Conservation (phyloP, 2,888 invertebrate genomes). For the Plemyria rubiginata region DNA sequence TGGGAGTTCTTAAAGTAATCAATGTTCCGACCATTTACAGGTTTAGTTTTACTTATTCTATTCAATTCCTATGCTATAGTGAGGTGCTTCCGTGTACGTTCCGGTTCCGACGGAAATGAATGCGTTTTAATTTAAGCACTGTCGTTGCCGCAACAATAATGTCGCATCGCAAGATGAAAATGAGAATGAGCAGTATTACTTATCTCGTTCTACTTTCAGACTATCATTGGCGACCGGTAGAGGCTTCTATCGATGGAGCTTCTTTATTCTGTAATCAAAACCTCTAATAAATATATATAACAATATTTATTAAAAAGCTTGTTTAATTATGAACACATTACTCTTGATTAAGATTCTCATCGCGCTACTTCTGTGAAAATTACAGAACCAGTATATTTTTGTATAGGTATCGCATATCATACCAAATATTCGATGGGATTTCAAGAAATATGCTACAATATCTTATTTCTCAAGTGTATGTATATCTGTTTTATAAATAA, state of each 20-base stretch:
- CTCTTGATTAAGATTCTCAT: too few relatives aligned
- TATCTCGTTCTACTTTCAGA: conserved; percentile 19
- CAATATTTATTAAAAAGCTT: too few relatives aligned
- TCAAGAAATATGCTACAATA: too few relatives aligned
- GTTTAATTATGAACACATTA: too few relatives aligned
- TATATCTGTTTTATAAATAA: too few relatives aligned
- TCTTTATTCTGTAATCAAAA: conserved; percentile 27
- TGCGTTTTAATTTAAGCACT: conserved; percentile 55
- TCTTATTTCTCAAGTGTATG: too few relatives aligned
- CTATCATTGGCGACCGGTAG: conserved; percentile 22
- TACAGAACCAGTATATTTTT: too few relatives aligned
- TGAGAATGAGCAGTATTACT: conserved; percentile 22
- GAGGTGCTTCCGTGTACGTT: conserved; percentile 54
- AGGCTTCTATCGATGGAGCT: conserved; percentile 14
- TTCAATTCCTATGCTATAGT: conserved; percentile 81
- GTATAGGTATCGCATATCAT: too few relatives aligned
- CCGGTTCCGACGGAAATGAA: conserved; percentile 39
- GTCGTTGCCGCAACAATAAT: conserved; percentile 25
- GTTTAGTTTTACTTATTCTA: conserved; percentile 80
- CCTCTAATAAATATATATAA: too few relatives aligned
- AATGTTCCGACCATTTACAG: conserved; percentile 71
- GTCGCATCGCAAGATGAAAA: conserved; percentile 22
- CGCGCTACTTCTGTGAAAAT: too few relatives aligned
- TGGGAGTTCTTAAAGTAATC: conserved; percentile 73
- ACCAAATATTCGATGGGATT: too few relatives aligned